These are phyloP conservation scores for Rhynchophorus ferrugineus DNA, from an alignment of 1,140 invertebrate species.

Conservation along the genomic window DNA sequence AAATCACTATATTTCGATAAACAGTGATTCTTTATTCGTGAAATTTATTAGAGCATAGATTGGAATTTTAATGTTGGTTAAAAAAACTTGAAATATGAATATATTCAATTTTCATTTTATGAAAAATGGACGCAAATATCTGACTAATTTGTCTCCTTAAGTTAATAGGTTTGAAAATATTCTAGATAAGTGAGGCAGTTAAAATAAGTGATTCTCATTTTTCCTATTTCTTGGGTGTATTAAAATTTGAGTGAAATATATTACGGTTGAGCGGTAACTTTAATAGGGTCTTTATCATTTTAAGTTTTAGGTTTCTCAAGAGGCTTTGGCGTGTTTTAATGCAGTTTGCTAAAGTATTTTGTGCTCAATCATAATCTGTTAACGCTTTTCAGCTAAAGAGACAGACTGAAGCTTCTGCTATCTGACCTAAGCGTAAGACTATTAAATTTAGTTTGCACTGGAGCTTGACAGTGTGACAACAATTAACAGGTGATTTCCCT, in stretches of 20 bases:
- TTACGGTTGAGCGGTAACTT: background rate
- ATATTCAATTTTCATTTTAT: background rate
- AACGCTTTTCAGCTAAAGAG: background rate
- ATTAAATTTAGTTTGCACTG: constrained; percentile 11
- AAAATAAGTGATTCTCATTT: background rate
- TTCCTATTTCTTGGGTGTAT: background rate
- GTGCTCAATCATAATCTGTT: constrained; percentile 6
- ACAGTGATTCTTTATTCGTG: no score
- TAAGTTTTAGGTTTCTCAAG: constrained; percentile 1
- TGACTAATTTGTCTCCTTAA: background rate
- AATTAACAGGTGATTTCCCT: constrained; percentile 13
- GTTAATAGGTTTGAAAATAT: background rate
- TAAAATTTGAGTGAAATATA: constrained; percentile 3
- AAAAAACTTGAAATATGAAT: background rate
- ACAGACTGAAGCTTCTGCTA: constrained; percentile 5
- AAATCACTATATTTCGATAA: no score
- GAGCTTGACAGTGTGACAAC: constrained; percentile 8
- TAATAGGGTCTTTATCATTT: background rate
- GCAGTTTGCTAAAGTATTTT: constrained; percentile 2
- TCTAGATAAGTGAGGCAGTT: background rate
- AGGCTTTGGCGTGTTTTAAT: background rate
- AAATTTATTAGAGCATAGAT: no score
- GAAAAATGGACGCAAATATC: background rate
- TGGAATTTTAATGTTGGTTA: no score
- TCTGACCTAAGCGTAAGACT: constrained; percentile 6